Conservation (phyloP, 37 sponge, comb jelly and placozoan species). For the Corticium candelabrum region DNA sequence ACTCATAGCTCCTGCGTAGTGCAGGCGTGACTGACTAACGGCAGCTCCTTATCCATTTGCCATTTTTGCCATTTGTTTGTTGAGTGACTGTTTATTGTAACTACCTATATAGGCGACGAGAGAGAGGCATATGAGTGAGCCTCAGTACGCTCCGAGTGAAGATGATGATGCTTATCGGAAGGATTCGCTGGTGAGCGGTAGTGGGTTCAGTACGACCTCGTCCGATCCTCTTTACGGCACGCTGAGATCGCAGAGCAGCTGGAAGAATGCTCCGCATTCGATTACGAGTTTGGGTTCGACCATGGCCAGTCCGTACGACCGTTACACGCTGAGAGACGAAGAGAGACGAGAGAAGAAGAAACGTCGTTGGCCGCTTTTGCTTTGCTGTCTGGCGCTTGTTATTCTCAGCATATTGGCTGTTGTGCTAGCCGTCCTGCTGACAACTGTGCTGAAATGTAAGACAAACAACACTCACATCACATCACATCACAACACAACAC, state of each 20-base stretch:
- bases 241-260: neutral
- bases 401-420: neutral
- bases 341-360: neutral
- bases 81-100: too few relatives aligned
- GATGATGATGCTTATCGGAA: neutral
- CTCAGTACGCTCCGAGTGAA: neutral
- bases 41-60: too few relatives aligned
- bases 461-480: too few relatives aligned
- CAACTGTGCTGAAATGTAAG: neutral
- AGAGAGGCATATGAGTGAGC: neutral
- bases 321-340: neutral
- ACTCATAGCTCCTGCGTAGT: too few relatives aligned
- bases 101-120: neutral
- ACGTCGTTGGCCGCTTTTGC: neutral
- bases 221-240: neutral
- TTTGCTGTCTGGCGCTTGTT: neutral
- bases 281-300: neutral
- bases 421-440: neutral
- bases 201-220: neutral
- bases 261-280: neutral
- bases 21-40: too few relatives aligned
- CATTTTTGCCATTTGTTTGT: too few relatives aligned
- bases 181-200: too few relatives aligned
- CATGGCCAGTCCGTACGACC: neutral
- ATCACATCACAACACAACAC: neutral